Conservation (phyloP, 2,797 vertebrate genomes). For the Megaceryle alcyon region DNA sequence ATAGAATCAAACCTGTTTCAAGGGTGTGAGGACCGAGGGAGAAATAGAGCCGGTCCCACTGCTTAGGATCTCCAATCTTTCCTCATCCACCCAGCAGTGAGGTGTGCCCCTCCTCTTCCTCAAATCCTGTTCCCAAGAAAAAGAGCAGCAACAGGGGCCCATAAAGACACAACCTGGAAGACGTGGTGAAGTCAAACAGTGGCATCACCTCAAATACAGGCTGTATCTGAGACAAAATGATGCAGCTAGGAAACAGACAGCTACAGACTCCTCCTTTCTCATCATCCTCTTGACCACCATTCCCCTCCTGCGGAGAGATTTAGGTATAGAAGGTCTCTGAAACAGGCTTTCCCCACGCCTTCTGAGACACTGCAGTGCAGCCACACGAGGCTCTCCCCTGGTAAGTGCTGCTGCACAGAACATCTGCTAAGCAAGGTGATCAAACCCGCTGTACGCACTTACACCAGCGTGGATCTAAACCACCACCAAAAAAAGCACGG, state of each 20-base stretch:
- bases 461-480: neutral
- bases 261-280: neutral
- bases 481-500: rapidly evolving
- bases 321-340: neutral
- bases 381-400: rapidly evolving
- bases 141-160: neutral
- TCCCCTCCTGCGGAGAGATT: neutral
- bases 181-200: neutral
- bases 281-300: neutral
- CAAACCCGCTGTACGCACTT: neutral
- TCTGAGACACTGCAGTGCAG: neutral
- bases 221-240: neutral
- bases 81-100: neutral
- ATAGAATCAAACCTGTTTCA: neutral
- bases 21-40: neutral
- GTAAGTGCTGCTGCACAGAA: rapidly evolving
- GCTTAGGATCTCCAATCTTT: neutral
- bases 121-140: neutral
- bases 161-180: neutral
- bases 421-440: neutral
- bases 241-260: neutral
- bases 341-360: neutral
- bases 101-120: neutral
- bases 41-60: neutral
- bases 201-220: neutral